phyloP scores from a whole-genome alignment of 2,888 invertebrate genomes.

The Seladonia tumulorum region DNA sequence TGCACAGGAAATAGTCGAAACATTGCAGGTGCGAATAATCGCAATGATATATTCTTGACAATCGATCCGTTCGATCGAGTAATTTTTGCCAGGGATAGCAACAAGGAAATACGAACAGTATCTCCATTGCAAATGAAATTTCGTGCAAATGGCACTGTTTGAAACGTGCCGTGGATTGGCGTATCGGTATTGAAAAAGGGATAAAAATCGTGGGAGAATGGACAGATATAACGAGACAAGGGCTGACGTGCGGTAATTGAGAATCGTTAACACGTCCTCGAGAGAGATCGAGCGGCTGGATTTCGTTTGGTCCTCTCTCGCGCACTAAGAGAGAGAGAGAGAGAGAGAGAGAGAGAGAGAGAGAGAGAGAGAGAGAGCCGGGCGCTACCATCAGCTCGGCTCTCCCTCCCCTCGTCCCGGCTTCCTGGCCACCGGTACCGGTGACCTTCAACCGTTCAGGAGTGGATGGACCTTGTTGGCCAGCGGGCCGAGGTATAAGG shows the following conservation, averaged over 20 bases:
- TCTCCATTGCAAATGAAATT: not conserved
- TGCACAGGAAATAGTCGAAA: too few species aligned
- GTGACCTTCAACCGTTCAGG: conserved; percentile 69
- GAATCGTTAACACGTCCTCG: conserved; percentile 71
- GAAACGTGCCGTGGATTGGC: not conserved
- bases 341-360: too few species aligned
- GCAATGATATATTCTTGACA: too few species aligned
- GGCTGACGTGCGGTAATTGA: conserved; percentile 66
- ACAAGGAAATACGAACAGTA: not conserved
- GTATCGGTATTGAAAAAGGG: conserved; percentile 6
- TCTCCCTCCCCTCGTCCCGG: conserved; percentile 25
- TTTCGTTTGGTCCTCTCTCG: conserved; percentile 52
- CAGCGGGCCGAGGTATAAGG: conserved; percentile 75
- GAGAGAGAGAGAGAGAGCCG: not conserved
- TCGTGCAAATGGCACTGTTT: not conserved
- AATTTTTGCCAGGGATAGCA: not conserved
- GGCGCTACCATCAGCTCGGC: conserved; percentile 34
- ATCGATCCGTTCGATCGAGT: not conserved
- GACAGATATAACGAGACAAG: conserved; percentile 48
- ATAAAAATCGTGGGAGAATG: conserved; percentile 12
- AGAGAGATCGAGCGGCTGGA: conserved; percentile 69
- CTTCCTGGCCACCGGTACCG: conserved; percentile 55
- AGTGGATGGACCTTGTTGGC: conserved; percentile 74
- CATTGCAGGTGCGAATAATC: too few species aligned
- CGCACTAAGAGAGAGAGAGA: not conserved